Evolutionary conservation across 2,797 vertebrate species (phyloP), one percentile per base, ranked within the genome.

Genomic region (Acomys russatus): DNA sequence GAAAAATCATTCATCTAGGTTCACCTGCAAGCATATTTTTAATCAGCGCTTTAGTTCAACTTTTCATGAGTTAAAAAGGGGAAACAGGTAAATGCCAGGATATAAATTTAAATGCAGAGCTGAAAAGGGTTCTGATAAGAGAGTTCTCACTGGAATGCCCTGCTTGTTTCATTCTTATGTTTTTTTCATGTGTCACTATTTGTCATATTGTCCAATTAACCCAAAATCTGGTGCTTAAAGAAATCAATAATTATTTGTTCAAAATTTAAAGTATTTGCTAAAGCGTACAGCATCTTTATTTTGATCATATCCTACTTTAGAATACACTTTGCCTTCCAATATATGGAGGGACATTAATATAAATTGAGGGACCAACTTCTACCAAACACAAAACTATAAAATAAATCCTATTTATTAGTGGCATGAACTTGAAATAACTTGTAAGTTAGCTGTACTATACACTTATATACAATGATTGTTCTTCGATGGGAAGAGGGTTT

Each of bases 401-500:
- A 82, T 84, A 70, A 82, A 74, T 92, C 11, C 5, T 87, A 76
- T 63, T 84, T 79, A 64, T 80, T 85, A 92, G 30, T 61, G 20
- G 84, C 68, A 88, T 70, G 71, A 92, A 88, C 54, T 80, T 79
- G 11, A 90, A 88, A 94, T 23, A 77, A 86, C 14, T 11, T 68
- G 73, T 5, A 66, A 77, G 54, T 79, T 90, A 90, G 9, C n/a
- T 83, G 17, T 82, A 91, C 56, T 79, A 83, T 1, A 2, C 66
- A 18, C 84, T 91, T 33, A 71, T 22, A 92, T 70, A 66, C 76
- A 94, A 93, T 64, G 77, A 74, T 63, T 49, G 38, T 20, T 63
- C 94, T 54, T 92, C 64, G 9, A 90, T 87, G 68, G 93, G 71
- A 95, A 88, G 79, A 90, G 68, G 20, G 30, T 25, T 97, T 80